phyloP scores from a whole-genome alignment of 2,888 invertebrate species.

The Erebia palarica region DNA sequence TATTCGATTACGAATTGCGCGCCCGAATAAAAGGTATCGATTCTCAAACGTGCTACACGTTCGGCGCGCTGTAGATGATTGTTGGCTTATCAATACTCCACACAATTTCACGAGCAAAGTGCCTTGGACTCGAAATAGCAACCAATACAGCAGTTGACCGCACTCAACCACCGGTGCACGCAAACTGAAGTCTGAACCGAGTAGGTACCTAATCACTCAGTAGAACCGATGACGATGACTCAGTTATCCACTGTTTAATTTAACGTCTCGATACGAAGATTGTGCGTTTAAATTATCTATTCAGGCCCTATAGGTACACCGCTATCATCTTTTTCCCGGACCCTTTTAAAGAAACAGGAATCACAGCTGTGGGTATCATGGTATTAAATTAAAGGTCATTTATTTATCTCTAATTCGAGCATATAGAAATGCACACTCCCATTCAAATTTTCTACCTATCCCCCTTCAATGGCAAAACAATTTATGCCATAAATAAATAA shows the following conservation, averaged over 20 bases:
- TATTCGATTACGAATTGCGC: conserved; percentile 24
- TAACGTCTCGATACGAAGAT: not conserved
- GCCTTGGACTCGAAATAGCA: conserved; percentile 62
- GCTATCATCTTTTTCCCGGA: no score
- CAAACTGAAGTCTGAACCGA: conserved; percentile 56
- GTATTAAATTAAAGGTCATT: no score
- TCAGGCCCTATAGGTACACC: no score
- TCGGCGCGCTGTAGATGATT: conserved; percentile 54
- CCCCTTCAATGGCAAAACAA: conserved; percentile 8
- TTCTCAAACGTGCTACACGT: conserved; percentile 49
- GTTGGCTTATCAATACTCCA: conserved; percentile 50
- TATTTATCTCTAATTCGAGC: no score
- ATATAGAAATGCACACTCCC: no score
- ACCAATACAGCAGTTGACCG: conserved; percentile 59
- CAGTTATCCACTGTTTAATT: conserved; percentile 62
- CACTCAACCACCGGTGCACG: conserved; percentile 67
- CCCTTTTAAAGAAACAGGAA: no score
- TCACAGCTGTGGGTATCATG: no score
- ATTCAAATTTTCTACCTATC: no score
- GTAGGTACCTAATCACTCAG: not conserved
- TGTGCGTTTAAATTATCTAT: not conserved
- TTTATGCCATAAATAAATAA: no score
- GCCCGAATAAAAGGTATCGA: conserved; percentile 23
- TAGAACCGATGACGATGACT: conserved; percentile 54
- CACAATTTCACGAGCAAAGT: conserved; percentile 41